Evolutionary conservation across 2,888 invertebrate species (phyloP), one percentile per base, ranked within the genome.

Genomic region (Drosophila diplacantha): DNA sequence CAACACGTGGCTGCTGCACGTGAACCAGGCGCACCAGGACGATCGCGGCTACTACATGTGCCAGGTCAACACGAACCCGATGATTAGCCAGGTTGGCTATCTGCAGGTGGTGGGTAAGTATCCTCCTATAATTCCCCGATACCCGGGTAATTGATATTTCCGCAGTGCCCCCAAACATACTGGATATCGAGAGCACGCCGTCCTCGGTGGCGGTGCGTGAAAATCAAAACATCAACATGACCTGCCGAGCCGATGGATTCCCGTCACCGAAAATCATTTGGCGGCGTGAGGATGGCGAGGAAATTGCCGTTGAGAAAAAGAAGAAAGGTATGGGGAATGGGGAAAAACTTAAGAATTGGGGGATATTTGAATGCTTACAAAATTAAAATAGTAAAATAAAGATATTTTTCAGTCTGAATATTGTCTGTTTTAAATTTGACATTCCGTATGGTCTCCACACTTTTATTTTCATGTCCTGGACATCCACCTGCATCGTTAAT

Each of bases 71-170:
- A 96, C 96, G 47, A 94, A 95, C 88, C 97, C 97, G 0, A 96
- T 96, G 96, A 96, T 96, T 86, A 96, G 95, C 86, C 96, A 96
- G 91, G 95, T 96, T 35, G 97, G 97, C 61, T 96, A 95, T 87
- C 91, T 97, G 39, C 95, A 96, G 90, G 96, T 97, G 67, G 96
- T 96, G 37, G 96, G 97, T 96, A 87, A 92, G 95, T 83, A 52
- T 29, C 14, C 18, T 26, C 16, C 11, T 16, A 1, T 22, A 16
- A 26, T 32, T 12, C 11, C n/a, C 6, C 3, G 39, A 31, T 9
- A 9, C 5, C 20, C 20, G 1, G 8, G 0, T 46, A 46, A 46
- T 31, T 31, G 31, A 46, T n/a, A 29, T n/a, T 29, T 31, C 32
- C 39, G 29, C 56, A 98, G 98, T 98, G 73, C 97, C 98, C 14